Conservation (phyloP, 2,113 vertebrate genomes). For the Brachirus orientalis region DNA sequence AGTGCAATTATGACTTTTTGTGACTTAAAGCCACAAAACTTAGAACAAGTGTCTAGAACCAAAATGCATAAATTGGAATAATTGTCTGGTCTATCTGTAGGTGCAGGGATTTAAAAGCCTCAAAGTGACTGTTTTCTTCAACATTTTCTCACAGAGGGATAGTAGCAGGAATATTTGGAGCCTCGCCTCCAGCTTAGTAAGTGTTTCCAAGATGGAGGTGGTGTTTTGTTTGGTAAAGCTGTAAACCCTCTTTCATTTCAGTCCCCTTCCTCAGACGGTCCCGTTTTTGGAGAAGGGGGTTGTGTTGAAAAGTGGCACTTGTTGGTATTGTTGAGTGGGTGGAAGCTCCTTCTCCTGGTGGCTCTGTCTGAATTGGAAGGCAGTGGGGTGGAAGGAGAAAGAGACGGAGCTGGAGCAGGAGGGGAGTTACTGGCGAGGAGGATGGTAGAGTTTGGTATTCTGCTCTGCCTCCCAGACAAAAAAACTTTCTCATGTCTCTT, state of each 20-base stretch:
- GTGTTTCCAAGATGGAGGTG: slow-evolving; percentile 4
- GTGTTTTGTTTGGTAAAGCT: slow-evolving; percentile 1
- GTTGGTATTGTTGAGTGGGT: slow-evolving; percentile 40
- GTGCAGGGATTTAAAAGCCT: too few relatives aligned
- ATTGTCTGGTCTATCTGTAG: too few relatives aligned
- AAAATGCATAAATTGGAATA: too few relatives aligned
- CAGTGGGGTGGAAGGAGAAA: slow-evolving; percentile 7
- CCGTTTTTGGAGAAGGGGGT: slow-evolving; percentile 2
- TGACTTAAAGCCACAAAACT: too few relatives aligned
- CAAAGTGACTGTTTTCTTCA: neutral
- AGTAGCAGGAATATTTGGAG: neutral
- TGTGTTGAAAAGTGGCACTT: slow-evolving; percentile 35
- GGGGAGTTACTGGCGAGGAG: slow-evolving; percentile 27
- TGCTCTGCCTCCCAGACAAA: slow-evolving; percentile 46
- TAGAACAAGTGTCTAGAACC: too few relatives aligned
- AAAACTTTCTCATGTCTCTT: slow-evolving; percentile 27
- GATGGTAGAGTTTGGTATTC: slow-evolving; percentile 68
- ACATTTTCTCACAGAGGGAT: slow-evolving; percentile 8
- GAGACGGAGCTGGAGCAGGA: slow-evolving; percentile 6
- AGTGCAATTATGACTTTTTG: too few relatives aligned
- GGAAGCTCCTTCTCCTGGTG: slow-evolving; percentile 44
- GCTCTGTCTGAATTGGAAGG: slow-evolving; percentile 45
- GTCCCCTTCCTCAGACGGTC: neutral
- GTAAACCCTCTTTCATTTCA: neutral
- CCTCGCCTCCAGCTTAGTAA: neutral